Conservation (phyloP, 2,888 invertebrate genomes). For the Timandra comae region DNA sequence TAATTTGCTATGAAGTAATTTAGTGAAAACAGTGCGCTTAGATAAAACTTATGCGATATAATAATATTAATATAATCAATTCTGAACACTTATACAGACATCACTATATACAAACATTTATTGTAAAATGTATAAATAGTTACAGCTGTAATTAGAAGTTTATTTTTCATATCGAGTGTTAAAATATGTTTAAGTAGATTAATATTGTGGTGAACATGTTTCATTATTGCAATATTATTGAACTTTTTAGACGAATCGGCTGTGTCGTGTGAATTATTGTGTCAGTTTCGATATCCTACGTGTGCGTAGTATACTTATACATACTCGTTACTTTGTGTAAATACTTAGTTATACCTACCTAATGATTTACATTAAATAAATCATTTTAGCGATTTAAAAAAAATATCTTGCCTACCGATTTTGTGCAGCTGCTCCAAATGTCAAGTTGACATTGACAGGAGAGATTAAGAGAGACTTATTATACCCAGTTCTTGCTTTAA, state of each 20-base stretch:
- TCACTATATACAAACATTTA: conserved; percentile 18
- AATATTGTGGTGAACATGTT: conserved; percentile 62
- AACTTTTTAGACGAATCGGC: conserved; percentile 70
- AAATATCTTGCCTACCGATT: conserved; percentile 32
- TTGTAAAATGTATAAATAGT: conserved; percentile 76
- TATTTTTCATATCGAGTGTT: conserved; percentile 77
- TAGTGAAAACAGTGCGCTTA: conserved; percentile 67
- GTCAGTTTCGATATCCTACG: conserved; percentile 41
- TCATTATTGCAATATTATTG: conserved; percentile 64
- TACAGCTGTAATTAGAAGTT: conserved; percentile 76
- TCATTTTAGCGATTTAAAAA: conserved; percentile 20
- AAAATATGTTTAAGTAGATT: conserved; percentile 71
- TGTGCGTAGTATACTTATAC: conserved; percentile 56
- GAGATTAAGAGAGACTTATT: no score
- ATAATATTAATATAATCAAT: conserved; percentile 38
- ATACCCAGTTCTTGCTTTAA: no score
- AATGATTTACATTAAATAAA: no score
- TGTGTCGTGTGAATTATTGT: conserved; percentile 69
- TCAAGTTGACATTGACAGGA: not conserved
- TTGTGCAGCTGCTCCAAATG: conserved; percentile 6
- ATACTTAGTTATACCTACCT: conserved; percentile 32
- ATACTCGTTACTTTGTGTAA: conserved; percentile 43
- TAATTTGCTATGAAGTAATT: conserved; percentile 53
- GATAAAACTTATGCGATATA: conserved; percentile 55
- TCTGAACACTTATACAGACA: conserved; percentile 55